phyloP scores from a whole-genome alignment of 2,797 vertebrate genomes.

The Pyrocephalus nanus region DNA sequence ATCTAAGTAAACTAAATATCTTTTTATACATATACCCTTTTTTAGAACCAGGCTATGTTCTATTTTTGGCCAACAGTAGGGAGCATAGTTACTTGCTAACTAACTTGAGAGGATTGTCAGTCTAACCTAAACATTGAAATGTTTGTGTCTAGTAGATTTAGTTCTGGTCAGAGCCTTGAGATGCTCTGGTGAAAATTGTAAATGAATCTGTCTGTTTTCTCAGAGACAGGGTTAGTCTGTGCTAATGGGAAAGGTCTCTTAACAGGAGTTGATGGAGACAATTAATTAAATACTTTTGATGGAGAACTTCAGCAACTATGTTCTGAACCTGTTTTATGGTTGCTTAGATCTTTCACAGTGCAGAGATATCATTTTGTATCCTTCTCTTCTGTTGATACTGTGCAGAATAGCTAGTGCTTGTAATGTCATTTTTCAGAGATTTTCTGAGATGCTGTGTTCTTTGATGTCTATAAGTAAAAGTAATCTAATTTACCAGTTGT shows the following conservation, averaged over 20 bases:
- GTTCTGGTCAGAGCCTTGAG: conserved; percentile 17
- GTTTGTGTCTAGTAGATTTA: background rate
- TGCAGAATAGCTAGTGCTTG: background rate
- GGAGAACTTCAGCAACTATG: background rate
- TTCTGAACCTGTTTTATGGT: conserved; percentile 6
- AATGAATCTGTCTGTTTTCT: background rate
- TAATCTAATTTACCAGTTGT: conserved; percentile 22
- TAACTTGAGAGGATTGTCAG: background rate
- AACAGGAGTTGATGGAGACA: background rate
- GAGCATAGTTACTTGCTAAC: background rate
- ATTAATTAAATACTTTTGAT: background rate
- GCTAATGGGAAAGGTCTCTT: background rate
- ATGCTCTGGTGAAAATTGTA: background rate
- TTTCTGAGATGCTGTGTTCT: background rate
- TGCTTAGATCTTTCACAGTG: background rate
- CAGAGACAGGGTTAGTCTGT: background rate
- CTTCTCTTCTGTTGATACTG: background rate
- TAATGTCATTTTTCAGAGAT: background rate
- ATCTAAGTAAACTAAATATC: background rate
- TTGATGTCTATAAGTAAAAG: conserved; percentile 32
- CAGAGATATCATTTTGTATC: background rate
- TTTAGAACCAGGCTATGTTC: background rate
- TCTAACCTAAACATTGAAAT: background rate
- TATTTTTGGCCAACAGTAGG: background rate
- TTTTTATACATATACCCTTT: background rate